A percentile compares a stretch with the other conserved stretches of the same genome.
Evolutionary conservation across 2,888 invertebrate species (phyloP).

Genomic region (Pachliopta kotzebuea): DNA sequence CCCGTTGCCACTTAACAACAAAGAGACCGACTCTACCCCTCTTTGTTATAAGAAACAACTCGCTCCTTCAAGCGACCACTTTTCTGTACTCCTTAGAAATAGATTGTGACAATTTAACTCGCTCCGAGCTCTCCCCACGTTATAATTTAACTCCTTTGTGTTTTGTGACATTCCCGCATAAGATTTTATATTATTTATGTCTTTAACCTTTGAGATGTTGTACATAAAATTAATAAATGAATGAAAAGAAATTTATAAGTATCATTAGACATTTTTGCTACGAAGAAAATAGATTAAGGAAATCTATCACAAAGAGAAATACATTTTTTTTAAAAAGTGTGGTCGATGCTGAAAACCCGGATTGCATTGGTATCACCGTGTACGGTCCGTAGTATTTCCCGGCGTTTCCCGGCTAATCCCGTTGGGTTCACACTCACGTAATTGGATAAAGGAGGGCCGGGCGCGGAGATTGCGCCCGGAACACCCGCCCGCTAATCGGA

Average conservation of each 20-base stretch:
- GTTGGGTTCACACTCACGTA: constrained; percentile 72
- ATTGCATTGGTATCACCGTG: constrained; percentile 39
- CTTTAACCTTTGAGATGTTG: no score
- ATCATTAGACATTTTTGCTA: no score
- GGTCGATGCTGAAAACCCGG: constrained; percentile 33
- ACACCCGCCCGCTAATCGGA: constrained; percentile 65
- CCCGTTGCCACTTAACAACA: constrained; percentile 73
- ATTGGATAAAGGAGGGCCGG: constrained; percentile 72
- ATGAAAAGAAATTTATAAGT: no score
- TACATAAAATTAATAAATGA: no score
- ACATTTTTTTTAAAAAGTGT: neutral
- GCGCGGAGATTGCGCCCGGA: constrained; percentile 65
- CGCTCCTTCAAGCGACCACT: constrained; percentile 60
- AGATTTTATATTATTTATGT: no score
- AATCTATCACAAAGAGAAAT: no score
- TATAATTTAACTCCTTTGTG: constrained; percentile 10
- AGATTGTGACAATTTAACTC: constrained; percentile 50
- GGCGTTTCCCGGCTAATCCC: constrained; percentile 52
- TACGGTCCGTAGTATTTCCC: constrained; percentile 46
- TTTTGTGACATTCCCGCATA: neutral
- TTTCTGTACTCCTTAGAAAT: constrained; percentile 57
- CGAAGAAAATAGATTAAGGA: no score
- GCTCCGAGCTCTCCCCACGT: constrained; percentile 32
- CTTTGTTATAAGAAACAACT: constrained; percentile 77
- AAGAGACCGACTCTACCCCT: constrained; percentile 74